Evolutionary conservation across 2,113 vertebrate species (phyloP).

Genomic region (Rhineura floridana): DNA sequence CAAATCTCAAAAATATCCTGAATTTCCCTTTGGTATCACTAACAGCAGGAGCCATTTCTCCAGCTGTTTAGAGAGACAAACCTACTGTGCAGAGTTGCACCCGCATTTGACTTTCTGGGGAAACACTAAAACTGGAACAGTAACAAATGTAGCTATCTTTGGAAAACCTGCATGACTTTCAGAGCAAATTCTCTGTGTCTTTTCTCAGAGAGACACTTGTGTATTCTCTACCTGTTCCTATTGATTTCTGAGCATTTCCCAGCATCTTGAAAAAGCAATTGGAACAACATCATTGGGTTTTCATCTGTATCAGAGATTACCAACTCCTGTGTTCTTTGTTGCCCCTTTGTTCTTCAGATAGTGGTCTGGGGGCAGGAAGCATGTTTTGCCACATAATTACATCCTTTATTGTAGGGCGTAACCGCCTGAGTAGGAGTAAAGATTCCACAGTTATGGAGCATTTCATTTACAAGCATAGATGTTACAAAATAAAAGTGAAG

Average conservation of each 20-base stretch:
- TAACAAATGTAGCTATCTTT: background rate
- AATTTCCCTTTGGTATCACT: background rate
- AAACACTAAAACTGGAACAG: background rate
- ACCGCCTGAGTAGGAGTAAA: background rate
- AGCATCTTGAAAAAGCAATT: background rate
- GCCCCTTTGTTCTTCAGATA: too few species aligned
- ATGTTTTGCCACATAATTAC: background rate
- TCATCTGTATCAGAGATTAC: background rate
- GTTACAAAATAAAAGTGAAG: background rate
- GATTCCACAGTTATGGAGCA: background rate
- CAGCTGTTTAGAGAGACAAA: background rate
- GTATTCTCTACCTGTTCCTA: background rate
- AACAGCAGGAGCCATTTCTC: background rate
- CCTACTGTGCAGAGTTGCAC: background rate
- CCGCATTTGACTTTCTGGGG: background rate
- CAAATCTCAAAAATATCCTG: background rate
- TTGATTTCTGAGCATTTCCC: background rate
- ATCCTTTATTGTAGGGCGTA: background rate
- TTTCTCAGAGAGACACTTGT: background rate
- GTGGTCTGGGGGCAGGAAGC: too few species aligned
- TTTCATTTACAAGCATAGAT: background rate
- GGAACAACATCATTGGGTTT: background rate
- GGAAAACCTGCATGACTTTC: background rate
- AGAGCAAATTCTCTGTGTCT: background rate
- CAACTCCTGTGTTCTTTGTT: background rate